phyloP scores from a whole-genome alignment of 2,888 invertebrate genomes.

The Clivina fossor region DNA sequence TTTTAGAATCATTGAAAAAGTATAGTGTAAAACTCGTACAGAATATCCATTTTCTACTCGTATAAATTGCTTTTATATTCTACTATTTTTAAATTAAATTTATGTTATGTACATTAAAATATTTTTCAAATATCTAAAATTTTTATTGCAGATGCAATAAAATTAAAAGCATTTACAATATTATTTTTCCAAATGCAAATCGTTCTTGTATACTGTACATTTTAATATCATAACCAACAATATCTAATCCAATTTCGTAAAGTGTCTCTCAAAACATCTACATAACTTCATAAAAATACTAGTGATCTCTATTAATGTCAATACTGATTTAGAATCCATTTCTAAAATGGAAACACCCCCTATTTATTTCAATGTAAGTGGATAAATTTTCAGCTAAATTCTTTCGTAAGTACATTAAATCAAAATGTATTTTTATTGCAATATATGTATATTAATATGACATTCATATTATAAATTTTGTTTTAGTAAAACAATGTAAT shows the following conservation, averaged over 20 bases:
- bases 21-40: too few relatives aligned
- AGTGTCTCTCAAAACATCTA: slow-evolving; percentile 17
- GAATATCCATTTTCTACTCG: too few relatives aligned
- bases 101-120: too few relatives aligned
- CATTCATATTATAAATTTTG: not conserved
- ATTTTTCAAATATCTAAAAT: too few relatives aligned
- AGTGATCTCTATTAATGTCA: not conserved
- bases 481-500: not conserved
- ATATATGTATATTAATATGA: not conserved
- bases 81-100: too few relatives aligned
- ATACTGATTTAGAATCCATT: slow-evolving; percentile 19
- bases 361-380: too few relatives aligned
- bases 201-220: too few relatives aligned
- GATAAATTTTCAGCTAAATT: not conserved
- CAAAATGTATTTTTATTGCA: not conserved
- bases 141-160: not conserved
- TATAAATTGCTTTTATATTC: too few relatives aligned
- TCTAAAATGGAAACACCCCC: slow-evolving; percentile 14
- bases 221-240: too few relatives aligned
- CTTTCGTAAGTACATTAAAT: not conserved
- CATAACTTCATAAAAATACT: not conserved
- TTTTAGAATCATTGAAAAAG: too few relatives aligned
- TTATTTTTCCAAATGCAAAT: too few relatives aligned
- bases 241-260: slow-evolving; percentile 20
- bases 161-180: not conserved